Evolutionary conservation across 1,140 invertebrate genomes (phyloP).

Genomic region (Tetranychus urticae): DNA sequence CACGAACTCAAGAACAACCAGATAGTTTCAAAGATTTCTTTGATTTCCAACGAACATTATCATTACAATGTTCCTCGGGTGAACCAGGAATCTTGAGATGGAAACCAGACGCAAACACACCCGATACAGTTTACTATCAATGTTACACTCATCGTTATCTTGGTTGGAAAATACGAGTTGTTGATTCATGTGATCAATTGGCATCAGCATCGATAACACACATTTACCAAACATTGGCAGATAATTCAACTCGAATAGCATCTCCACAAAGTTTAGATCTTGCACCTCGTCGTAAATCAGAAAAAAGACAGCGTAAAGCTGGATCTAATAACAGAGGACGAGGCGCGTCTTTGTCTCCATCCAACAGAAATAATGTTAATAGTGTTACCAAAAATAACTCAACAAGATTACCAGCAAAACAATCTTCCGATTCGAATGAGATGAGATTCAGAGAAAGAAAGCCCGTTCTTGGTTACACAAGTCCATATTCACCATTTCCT

Average conservation of each 20-base stretch:
- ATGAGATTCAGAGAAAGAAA: no score
- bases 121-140: slow-evolving; percentile 77
- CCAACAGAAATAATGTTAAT: no score
- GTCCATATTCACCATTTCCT: neutral
- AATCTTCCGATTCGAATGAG: no score
- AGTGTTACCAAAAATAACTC: no score
- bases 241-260: neutral
- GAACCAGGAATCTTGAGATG: slow-evolving; percentile 53
- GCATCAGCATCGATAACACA: neutral
- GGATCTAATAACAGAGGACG: no score
- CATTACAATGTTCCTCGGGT: slow-evolving; percentile 49
- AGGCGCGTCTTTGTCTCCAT: no score
- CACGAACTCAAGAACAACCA: slow-evolving; percentile 28
- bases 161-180: slow-evolving; percentile 58
- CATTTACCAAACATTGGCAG: neutral
- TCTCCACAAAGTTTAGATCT: no score
- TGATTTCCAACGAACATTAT: slow-evolving; percentile 51
- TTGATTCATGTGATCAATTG: neutral
- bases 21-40: neutral
- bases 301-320: no score
- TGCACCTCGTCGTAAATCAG: no score
- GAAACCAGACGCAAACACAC: slow-evolving; percentile 61
- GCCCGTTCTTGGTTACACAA: no score
- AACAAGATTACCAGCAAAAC: no score
- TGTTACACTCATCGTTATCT: slow-evolving; percentile 68